Evolutionary conservation across 2,797 vertebrate species (phyloP), one percentile per base, ranked within the genome.

Genomic region (Enteromius afrohamiltoni): DNA sequence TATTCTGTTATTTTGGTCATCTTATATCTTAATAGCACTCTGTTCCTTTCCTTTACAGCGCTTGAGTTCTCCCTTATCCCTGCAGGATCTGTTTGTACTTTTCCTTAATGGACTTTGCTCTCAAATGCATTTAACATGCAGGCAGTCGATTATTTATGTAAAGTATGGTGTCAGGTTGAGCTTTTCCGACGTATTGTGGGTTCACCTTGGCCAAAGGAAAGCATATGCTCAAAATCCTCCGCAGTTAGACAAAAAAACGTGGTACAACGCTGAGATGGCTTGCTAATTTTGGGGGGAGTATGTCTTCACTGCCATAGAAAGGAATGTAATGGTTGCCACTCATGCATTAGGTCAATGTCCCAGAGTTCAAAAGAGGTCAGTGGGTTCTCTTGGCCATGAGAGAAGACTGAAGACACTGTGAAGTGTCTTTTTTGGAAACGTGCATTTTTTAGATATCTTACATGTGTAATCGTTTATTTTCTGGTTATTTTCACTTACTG

Each of bases 1-100:
- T 67, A 45, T 77, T 68, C 60, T 83, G 81, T 77, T 83, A 77
- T 83, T 83, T 77, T 45, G 73, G 73, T 68, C 62, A 83, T 76
- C 11, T 76, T 68, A 83, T 68, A 77, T 77, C 73, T 68, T 76
- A 82, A 79, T 70, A 84, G 82, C 16, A 7, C 34, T 51, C 31
- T 42, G 26, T 84, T 29, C 5, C 37, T 77, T 83, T 53, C 21
- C 19, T 85, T 80, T 69, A 31, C 65, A 45, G 58, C 17, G 19
- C n/a, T 53, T 21, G 23, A 37, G 42, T 45, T 55, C 55, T 55
- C 42, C 55, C 65, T 14, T 37, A 58, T 60, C 60, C 65, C 42
- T 64, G 58, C 62, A 60, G 31, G 78, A 78, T 70, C 60, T 69
- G 68, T 37, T 65, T 68, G 69, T 64, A 53, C 4, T 21, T 17